Evolutionary conservation across 1,140 invertebrate species (phyloP).

Genomic region (Brachionus koreanus): DNA sequence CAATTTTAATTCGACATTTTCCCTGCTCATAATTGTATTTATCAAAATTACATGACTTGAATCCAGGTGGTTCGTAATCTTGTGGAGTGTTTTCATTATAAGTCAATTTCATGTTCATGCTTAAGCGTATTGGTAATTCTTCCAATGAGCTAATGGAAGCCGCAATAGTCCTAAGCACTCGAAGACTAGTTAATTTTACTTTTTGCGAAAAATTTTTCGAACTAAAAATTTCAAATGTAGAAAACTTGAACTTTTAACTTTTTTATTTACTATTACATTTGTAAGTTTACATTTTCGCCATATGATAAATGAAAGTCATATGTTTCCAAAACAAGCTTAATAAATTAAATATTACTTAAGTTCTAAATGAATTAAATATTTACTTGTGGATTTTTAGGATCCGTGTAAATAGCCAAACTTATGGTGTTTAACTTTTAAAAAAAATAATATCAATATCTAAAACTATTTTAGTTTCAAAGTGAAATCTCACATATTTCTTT

Average conservation of each 20-base stretch:
- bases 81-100: neutral
- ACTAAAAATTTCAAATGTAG: neutral
- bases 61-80: neutral
- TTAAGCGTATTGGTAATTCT: neutral
- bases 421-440: neutral
- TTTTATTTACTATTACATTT: neutral
- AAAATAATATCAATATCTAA: neutral
- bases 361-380: neutral
- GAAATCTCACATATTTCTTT: constrained; percentile 11
- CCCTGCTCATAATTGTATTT: neutral
- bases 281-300: neutral
- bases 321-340: constrained; percentile 11
- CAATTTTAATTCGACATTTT: neutral
- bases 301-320: constrained; percentile 28
- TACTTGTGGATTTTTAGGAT: neutral
- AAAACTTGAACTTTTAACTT: neutral
- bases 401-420: neutral
- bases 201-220: neutral
- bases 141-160: neutral
- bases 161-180: neutral
- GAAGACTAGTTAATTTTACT: neutral
- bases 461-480: neutral
- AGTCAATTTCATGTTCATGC: neutral
- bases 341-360: neutral
- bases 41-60: constrained; percentile 18